Conservation (phyloP, 2,888 invertebrate genomes). For the Trichacis sp. region DNA sequence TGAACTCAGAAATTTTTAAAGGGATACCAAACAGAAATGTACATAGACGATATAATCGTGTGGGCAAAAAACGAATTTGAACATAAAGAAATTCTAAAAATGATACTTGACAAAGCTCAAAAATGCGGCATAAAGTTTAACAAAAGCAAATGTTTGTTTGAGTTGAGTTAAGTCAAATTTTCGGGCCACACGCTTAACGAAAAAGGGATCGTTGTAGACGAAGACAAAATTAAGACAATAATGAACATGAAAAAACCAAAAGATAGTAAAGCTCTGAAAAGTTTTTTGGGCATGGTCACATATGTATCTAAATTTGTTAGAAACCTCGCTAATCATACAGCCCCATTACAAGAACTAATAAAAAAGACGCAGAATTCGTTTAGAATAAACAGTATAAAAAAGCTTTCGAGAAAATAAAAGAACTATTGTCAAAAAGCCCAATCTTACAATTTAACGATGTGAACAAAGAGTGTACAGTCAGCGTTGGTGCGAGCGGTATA, state of each 20-base stretch:
- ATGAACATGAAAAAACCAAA: slow-evolving; percentile 26
- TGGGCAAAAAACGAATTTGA: slow-evolving; percentile 26
- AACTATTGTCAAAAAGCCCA: slow-evolving; percentile 23
- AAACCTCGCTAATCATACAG: slow-evolving; percentile 18
- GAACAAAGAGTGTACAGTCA: slow-evolving; percentile 26
- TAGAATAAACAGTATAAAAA: slow-evolving; percentile 25
- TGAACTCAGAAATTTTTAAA: slow-evolving; percentile 34
- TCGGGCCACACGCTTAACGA: slow-evolving; percentile 27
- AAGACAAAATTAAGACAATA: slow-evolving; percentile 23
- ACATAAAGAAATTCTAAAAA: slow-evolving; percentile 21
- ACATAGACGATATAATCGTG: slow-evolving; percentile 40
- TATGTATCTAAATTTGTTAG: slow-evolving; percentile 36
- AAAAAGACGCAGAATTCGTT: slow-evolving; percentile 22
- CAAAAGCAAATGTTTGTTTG: slow-evolving; percentile 27
- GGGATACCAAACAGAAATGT: slow-evolving; percentile 33
- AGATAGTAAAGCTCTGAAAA: slow-evolving; percentile 25
- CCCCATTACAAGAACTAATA: slow-evolving; percentile 14
- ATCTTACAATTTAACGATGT: slow-evolving; percentile 37
- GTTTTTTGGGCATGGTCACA: slow-evolving; percentile 37
- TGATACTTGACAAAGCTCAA: slow-evolving; percentile 18
- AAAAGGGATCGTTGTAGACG: slow-evolving; percentile 24
- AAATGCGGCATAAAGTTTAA: slow-evolving; percentile 29
- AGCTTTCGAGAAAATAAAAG: slow-evolving; percentile 35
- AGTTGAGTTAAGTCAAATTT: slow-evolving; percentile 21
- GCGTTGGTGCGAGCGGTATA: slow-evolving; percentile 44